Base-by-base conservation (phyloP, 2,113 vertebrate species). In the Xiphophorus hellerii region DNA sequence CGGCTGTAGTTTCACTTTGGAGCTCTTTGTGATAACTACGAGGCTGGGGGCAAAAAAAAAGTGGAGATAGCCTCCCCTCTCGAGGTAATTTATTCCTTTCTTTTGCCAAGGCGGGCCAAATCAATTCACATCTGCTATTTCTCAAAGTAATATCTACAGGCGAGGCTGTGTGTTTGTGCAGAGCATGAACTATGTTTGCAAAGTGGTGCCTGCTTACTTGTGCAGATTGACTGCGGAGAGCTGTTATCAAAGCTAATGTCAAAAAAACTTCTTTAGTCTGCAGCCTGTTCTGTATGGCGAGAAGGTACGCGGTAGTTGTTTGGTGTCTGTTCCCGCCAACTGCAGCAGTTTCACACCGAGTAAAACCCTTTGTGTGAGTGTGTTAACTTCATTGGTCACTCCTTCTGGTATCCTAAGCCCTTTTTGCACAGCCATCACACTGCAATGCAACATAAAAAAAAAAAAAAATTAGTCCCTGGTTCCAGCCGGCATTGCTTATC, bases 91-190 rank as follows among this genome's bases (percentile, higher is more conserved):
- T 73, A 74, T 84, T 71, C 42, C 15, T 67, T 31, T 30, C 25
- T 72, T 71, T 44, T 71, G 48, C 60, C 12, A 73, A 82, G 66
- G 62, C 61, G 62, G 60, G 39, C 25, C 28, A 70, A 81, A 90
- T 87, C 68, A 54, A 84, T 89, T 88, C 62, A 60, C 62, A 72
- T 71, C 39, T 77, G 30, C 66, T 77, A 51, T 82, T 84, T 70
- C 74, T 81, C 58, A 65, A 66, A 77, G 73, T 66, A 51, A 78
- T 80, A 71, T 79, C 77, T 66, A 61, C 33, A 68, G 69, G 54
- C 35, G 28, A 77, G 35, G 69, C 31, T 30, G 1, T 58, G 35
- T n/a, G 3, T 72, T 77, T 77, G 37, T 65, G 65, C 63, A 66
- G 29, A 66, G 61, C 30, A 31, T 20, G 67, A 29, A 64, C 65